Conservation (phyloP, 2,888 invertebrate genomes). For the Polydrusus pterygomalis region DNA sequence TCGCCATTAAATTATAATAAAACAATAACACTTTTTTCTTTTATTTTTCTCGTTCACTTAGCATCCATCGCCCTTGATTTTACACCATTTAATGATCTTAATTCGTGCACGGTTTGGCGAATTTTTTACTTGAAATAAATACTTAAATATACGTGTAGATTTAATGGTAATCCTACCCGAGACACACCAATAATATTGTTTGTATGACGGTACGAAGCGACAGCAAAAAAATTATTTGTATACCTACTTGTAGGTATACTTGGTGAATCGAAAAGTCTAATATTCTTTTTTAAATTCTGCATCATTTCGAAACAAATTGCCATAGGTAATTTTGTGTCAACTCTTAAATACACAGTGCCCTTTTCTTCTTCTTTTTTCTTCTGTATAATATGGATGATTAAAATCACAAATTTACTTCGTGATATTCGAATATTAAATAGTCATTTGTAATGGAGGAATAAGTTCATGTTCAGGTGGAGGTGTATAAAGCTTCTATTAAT, state of each 20-base stretch:
- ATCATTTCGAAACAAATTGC: too few species aligned
- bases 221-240: too few species aligned
- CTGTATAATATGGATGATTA: neutral
- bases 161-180: neutral
- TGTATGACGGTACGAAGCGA: neutral
- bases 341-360: too few species aligned
- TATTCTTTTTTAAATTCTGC: too few species aligned
- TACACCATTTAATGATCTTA: conserved; percentile 4
- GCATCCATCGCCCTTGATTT: conserved; percentile 15
- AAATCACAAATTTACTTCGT: neutral
- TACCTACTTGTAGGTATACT: too few species aligned
- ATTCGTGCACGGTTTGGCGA: neutral
- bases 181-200: neutral
- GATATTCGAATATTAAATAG: neutral
- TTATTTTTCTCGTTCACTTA: neutral
- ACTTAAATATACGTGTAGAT: neutral
- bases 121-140: conserved; percentile 16
- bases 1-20: too few species aligned
- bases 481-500: conserved; percentile 3
- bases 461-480: neutral
- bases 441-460: conserved; percentile 12
- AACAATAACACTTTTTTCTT: conserved; percentile 17
- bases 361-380: too few species aligned
- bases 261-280: too few species aligned
- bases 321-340: too few species aligned